Evolutionary conservation across 2,888 invertebrate genomes (phyloP), one percentile per base, ranked within the genome.

Genomic region (Caenorhabditis sinica): DNA sequence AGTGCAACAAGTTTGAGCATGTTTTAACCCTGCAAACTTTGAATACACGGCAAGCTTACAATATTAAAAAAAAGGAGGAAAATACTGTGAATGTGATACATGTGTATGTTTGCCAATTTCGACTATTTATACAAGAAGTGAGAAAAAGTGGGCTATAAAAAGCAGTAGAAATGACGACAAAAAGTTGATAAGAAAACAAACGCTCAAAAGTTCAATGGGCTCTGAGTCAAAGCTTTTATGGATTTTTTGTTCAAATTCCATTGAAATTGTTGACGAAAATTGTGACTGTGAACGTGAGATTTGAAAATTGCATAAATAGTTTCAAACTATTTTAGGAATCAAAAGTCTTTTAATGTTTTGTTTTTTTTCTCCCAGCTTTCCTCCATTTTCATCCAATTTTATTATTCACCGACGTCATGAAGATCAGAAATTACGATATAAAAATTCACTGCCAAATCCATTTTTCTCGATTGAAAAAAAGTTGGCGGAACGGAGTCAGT

Each of bases 1-100:
- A 33, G 33, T 60, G n/a, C n/a, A n/a, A 25, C 33, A 60, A 60
- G 60, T 60, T 60, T 60, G 60, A 60, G 30, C 60, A 60, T 60
- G 30, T 53, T 23, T 2, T 3, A 49, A n/a, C 8, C 11, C 33
- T 60, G 60, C n/a, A n/a, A n/a, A n/a, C n/a, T n/a, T n/a, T n/a
- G n/a, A n/a, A n/a, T n/a, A n/a, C n/a, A n/a, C n/a, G n/a, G n/a
- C n/a, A n/a, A n/a, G n/a, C n/a, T n/a, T n/a, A n/a, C n/a, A n/a
- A n/a, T n/a, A n/a, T n/a, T n/a, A n/a, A 33, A 60, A 60, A 30
- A 60, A n/a, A 17, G 0, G 11, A 49, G 11, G 11, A n/a, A 49
- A 13, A 3, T n/a, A 15, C 4, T 8, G n/a, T n/a, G 4, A 3
- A 49, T n/a, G 4, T 8, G n/a, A 49, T 8, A 49, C 17, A 8